Conservation (phyloP, 2,113 vertebrate species). For the Diadophis punctatus region DNA sequence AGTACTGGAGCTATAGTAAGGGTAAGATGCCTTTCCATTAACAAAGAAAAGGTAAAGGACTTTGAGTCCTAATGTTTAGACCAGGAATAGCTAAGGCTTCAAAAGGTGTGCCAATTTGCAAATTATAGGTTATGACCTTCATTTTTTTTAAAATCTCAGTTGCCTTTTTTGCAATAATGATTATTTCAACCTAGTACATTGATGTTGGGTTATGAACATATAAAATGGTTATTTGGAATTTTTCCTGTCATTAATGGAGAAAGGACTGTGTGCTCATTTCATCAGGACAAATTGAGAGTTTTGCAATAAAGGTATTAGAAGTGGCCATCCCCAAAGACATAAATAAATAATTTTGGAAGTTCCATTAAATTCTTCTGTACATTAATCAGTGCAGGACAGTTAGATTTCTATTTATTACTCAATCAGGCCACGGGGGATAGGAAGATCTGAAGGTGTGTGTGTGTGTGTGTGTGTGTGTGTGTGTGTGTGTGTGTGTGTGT, state of each 20-base stretch:
- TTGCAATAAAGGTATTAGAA: constrained; percentile 22
- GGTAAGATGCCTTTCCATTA: not conserved
- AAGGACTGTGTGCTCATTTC: constrained; percentile 46
- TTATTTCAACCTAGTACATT: not conserved
- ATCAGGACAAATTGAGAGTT: constrained; percentile 23
- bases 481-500: fast-evolving
- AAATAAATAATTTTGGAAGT: constrained; percentile 15
- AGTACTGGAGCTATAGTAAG: not conserved
- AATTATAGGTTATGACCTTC: constrained; percentile 30
- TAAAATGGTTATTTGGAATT: not conserved
- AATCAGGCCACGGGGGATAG: not conserved
- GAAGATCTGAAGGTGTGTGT: not conserved
- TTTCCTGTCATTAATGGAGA: constrained; percentile 3
- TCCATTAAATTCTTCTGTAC: constrained; percentile 20
- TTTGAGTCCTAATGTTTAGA: not conserved
- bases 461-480: no score
- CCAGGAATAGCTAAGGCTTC: not conserved
- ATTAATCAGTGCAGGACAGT: not conserved
- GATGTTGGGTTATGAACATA: not conserved
- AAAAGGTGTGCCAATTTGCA: not conserved
- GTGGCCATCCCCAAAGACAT: constrained; percentile 37
- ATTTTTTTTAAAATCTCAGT: not conserved
- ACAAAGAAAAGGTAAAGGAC: not conserved
- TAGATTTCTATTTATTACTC: not conserved
- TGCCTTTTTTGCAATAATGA: not conserved